Evolutionary conservation across 2,797 vertebrate species (phyloP).

Genomic region (Petrocephalus schoutedeni): DNA sequence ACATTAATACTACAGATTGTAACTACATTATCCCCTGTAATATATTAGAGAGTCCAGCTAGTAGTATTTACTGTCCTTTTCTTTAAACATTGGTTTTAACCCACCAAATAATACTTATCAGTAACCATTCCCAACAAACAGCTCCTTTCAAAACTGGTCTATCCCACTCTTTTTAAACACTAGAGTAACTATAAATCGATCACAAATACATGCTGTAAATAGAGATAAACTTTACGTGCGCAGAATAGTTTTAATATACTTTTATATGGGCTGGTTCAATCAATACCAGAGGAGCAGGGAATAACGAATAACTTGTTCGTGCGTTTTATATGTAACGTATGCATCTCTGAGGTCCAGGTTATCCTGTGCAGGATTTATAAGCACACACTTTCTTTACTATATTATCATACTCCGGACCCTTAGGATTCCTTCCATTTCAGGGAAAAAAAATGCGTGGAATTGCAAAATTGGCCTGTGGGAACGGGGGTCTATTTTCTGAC

Average conservation of each 20-base stretch:
- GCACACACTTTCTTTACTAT: background rate
- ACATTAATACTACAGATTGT: conserved; percentile 8
- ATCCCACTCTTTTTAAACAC: background rate
- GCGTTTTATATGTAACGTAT: background rate
- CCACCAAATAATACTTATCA: background rate
- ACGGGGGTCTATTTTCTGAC: background rate
- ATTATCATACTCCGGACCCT: conserved; percentile 2
- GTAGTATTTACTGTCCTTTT: background rate
- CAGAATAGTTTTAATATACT: conserved; percentile 8
- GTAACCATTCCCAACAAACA: background rate
- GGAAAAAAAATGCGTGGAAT: background rate
- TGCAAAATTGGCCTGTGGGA: conserved; percentile 5
- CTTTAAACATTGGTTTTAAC: conserved; percentile 5
- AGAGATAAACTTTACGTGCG: background rate
- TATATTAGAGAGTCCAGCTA: background rate
- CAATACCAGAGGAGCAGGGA: background rate
- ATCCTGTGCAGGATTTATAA: background rate
- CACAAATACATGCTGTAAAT: background rate
- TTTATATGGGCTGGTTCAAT: background rate
- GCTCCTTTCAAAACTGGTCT: background rate
- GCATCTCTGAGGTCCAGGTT: background rate
- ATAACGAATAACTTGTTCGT: background rate
- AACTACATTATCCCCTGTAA: background rate
- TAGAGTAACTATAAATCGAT: background rate
- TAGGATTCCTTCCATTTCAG: background rate